Evolutionary conservation across 1,140 invertebrate species (phyloP), one percentile per base, ranked within the genome.

Genomic region (Planococcus citri): DNA sequence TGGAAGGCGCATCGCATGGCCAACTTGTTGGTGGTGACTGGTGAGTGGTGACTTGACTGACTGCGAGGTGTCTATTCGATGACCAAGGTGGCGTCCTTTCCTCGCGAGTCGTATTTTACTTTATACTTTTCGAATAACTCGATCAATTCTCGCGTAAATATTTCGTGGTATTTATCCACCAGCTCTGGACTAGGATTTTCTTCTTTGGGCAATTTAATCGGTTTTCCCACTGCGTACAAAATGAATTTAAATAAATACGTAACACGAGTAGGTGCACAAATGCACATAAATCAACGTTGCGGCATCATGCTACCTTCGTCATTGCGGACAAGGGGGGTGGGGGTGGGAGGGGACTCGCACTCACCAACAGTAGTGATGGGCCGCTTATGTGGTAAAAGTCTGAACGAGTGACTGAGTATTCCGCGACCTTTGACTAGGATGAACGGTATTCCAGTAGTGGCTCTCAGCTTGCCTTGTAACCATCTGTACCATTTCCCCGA

Each of bases 401-500:
- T 94, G 78, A 92, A 92, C 0, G 83, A 85, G 75, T 95, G 94
- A 73, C 95, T 91, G 74, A 97, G 91, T 29, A 96, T 80, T 0
- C 94, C 94, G 71, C 94, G 79, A 0, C 95, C 94, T 27, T 64
- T 64, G 20, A 64, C 21, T 64, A 64, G 3, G 20, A 64, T 20
- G 1, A 64, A 25, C 2, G 60, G 60, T 64, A 64, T 24, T 1
- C 60, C 60, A 25, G 60, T 64, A 4, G 25, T 25, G 3, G 60
- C 21, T 64, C 60, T 22, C 2, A 64, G 21, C 17, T 25, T 64
- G 2, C 9, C 25, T 17, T 64, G 60, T 24, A 64, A 27, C 21
- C 60, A 27, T 10, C 1, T 64, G 22, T 64, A 64, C 60, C 60
- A 64, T 25, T 64, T 27, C 24, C 60, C 60, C 10, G 8, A 27